phyloP scores from a whole-genome alignment of 1,140 invertebrate species.

The Helicorthomorpha holstii region DNA sequence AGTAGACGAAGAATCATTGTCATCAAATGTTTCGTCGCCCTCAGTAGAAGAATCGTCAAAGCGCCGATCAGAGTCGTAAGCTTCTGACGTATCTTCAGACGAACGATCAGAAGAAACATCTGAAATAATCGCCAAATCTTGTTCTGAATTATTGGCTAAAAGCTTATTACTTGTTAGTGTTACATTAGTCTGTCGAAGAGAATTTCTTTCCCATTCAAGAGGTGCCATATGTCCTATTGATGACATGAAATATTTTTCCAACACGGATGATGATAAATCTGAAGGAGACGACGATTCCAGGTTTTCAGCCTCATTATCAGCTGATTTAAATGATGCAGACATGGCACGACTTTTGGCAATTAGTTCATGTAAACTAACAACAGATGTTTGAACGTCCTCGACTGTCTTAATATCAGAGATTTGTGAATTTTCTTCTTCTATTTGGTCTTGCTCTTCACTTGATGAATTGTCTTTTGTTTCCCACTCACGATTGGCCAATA shows the following conservation, averaged over 20 bases:
- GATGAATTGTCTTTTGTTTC: not conserved
- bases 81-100: not conserved
- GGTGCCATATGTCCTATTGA: slow-evolving; percentile 11
- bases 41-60: not conserved
- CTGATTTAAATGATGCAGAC: slow-evolving; percentile 5
- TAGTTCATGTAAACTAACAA: slow-evolving; percentile 7
- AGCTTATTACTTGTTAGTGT: not conserved
- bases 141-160: not conserved
- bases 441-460: not conserved
- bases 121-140: slow-evolving; percentile 14
- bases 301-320: slow-evolving; percentile 9
- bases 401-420: not conserved
- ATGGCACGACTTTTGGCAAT: slow-evolving; percentile 8
- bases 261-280: slow-evolving; percentile 10
- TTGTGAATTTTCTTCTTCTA: not conserved
- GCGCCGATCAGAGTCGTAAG: not conserved
- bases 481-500: slow-evolving; percentile 14
- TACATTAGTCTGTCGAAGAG: not conserved
- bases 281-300: slow-evolving; percentile 12
- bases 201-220: slow-evolving; percentile 1
- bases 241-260: slow-evolving; percentile 16
- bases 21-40: not conserved
- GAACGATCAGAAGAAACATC: not conserved
- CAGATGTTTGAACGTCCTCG: not conserved
- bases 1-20: not conserved